Evolutionary conservation across 2,113 vertebrate genomes (phyloP).

Genomic region (Plecturocebus donacophilus): DNA sequence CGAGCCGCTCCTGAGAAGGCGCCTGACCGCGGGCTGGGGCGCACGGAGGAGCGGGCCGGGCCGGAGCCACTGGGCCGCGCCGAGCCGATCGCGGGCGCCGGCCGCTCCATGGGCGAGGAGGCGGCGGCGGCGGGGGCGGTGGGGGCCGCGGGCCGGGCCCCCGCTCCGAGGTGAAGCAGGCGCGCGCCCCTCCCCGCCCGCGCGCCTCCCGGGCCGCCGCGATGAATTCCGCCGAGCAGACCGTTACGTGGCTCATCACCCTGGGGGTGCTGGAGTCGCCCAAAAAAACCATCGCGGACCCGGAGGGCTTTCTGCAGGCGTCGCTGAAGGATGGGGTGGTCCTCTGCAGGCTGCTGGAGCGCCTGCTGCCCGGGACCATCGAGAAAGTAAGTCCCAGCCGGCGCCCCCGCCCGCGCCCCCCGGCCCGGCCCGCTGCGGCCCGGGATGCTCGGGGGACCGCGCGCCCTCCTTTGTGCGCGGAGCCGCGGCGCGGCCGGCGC

Average conservation of each 20-base stretch:
- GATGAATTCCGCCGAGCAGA: slow-evolving; percentile 98
- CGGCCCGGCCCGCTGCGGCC: not conserved
- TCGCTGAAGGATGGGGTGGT: slow-evolving; percentile 96
- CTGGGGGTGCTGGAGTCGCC: slow-evolving; percentile 96
- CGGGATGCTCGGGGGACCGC: not conserved
- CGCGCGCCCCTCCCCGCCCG: slow-evolving; percentile 47
- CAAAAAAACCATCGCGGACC: slow-evolving; percentile 96
- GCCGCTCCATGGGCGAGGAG: slow-evolving; percentile 84
- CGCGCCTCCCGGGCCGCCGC: slow-evolving; percentile 74
- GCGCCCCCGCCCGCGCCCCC: not conserved
- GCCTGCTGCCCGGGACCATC: slow-evolving; percentile 94
- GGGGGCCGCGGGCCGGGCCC: slow-evolving; percentile 75
- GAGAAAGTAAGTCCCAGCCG: slow-evolving; percentile 87
- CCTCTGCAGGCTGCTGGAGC: slow-evolving; percentile 94
- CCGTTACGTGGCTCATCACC: slow-evolving; percentile 97
- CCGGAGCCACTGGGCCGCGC: slow-evolving; percentile 85
- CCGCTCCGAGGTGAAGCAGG: slow-evolving; percentile 79
- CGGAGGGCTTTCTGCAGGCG: slow-evolving; percentile 94
- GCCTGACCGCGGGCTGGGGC: slow-evolving; percentile 88
- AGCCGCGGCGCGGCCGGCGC: slow-evolving; percentile 1
- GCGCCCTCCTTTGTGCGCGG: slow-evolving; percentile 79
- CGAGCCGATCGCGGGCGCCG: slow-evolving; percentile 86
- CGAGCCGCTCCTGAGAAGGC: slow-evolving; percentile 84
- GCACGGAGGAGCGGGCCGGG: slow-evolving; percentile 81
- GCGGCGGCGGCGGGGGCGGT: slow-evolving; percentile 77